Base-by-base conservation (phyloP, 2,113 vertebrate species). In the Ondatra zibethicus region DNA sequence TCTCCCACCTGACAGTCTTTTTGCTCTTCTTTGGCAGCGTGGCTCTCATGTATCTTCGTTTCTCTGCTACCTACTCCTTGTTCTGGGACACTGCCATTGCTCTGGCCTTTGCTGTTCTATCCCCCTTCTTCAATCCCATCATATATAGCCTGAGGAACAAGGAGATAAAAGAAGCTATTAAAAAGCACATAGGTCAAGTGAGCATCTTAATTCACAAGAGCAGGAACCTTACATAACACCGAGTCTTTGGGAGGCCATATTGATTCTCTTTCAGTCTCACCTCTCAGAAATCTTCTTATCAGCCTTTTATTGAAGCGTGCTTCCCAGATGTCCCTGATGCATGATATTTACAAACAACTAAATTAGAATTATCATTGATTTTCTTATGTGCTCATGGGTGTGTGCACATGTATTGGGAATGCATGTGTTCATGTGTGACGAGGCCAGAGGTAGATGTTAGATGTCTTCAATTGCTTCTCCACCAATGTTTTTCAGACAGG, bases 101-200 rank as follows among this genome's bases (percentile, higher is more conserved):
- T 47, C 61, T 97, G 68, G 77, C 19, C 65, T 98, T 97, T 25
- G 95, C 96, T 2, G 96, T 98, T 73, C 47, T 95, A 17, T 96
- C 95, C 6, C 96, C 97, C 2, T 90, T 97, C 66, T 96, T 97
- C 52, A 98, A 98, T 70, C 96, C 96, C 25, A 89, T 98, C 50
- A 97, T 97, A 58, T 98, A 97, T 4, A 97, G 94, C 78, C 90
- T 97, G 73, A 93, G 97, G 39, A 98, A 97, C 85, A 96, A 96
- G 73, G 96, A 97, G 42, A 94, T 97, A 80, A 98, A 97, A 78
- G 95, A 96, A 52, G 93, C 96, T 36, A 81, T 97, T 6, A 95
- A 89, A 82, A 97, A 94, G 61, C 93, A 96, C 65, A n/a, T 93
- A 25, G 9, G 29, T 47, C 95, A 92, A 66, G 27, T 45, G 12